Evolutionary conservation across 1,140 invertebrate genomes (phyloP).

Genomic region (Maniola jurtina): DNA sequence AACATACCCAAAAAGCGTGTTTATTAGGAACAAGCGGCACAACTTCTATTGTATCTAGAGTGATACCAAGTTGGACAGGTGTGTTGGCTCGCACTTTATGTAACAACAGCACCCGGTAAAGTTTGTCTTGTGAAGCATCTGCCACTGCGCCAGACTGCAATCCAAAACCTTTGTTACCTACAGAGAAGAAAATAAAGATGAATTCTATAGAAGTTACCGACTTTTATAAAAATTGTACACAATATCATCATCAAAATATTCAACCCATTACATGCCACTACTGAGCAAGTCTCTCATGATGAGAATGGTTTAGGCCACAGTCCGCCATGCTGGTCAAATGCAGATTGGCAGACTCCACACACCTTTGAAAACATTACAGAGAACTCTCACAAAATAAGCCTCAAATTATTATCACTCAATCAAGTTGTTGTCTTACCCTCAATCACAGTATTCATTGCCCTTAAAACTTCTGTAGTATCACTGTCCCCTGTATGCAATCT

Average conservation of each 20-base stretch:
- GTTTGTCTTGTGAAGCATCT: constrained; percentile 91
- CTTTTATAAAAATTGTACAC: no score
- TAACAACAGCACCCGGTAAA: constrained; percentile 88
- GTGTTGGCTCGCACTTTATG: constrained; percentile 89
- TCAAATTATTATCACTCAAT: no score
- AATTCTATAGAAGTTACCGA: not conserved
- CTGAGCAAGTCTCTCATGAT: no score
- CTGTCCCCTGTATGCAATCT: constrained; percentile 62
- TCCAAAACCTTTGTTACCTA: constrained; percentile 41
- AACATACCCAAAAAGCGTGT: constrained; percentile 83
- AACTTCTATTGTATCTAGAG: constrained; percentile 94
- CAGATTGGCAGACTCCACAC: no score
- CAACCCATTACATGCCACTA: no score
- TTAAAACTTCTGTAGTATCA: constrained; percentile 63
- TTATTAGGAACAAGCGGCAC: constrained; percentile 88
- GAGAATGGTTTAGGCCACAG: no score
- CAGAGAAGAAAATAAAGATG: constrained; percentile 7
- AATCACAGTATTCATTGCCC: constrained; percentile 58
- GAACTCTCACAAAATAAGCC: no score
- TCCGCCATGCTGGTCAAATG: no score
- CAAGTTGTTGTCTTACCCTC: constrained; percentile 50
- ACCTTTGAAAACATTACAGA: no score
- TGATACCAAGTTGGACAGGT: constrained; percentile 92
- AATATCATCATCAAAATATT: no score
- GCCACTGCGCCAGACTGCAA: constrained; percentile 65